These are phyloP conservation scores for Didymodactylos carnosus DNA, from an alignment of 2,888 invertebrate genomes.

Conservation along the genomic window DNA sequence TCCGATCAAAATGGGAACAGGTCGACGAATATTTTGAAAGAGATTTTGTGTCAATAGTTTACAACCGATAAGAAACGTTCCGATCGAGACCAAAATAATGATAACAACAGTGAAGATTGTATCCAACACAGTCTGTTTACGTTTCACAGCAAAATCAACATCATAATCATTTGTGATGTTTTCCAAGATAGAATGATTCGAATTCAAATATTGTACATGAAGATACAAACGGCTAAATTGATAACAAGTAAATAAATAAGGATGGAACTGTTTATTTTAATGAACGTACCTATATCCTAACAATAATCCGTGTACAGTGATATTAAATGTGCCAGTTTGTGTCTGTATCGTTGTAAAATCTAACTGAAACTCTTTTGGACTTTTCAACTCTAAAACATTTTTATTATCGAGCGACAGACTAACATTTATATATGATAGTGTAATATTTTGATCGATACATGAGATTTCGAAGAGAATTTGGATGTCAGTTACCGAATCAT, in stretches of 20 bases:
- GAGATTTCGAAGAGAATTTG: not conserved
- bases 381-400: not conserved
- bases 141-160: not conserved
- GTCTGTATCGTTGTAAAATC: not conserved
- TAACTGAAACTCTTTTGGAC: not conserved
- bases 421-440: not conserved
- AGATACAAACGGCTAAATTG: not conserved
- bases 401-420: not conserved
- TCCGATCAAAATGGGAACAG: constrained; percentile 36
- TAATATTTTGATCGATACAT: not conserved
- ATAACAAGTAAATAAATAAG: no score
- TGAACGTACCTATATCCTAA: not conserved
- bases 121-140: not conserved
- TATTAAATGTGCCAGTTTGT: not conserved
- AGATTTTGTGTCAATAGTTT: constrained; percentile 29
- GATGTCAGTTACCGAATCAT: not conserved
- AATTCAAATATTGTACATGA: not conserved
- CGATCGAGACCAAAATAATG: not conserved
- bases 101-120: not conserved
- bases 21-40: constrained; percentile 29
- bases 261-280: no score
- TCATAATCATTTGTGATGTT: not conserved
- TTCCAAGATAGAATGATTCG: not conserved
- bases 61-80: constrained; percentile 30
- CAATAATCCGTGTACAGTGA: not conserved